Evolutionary conservation across 2,797 vertebrate genomes (phyloP).

Genomic region (Gephyroberyx darwinii): DNA sequence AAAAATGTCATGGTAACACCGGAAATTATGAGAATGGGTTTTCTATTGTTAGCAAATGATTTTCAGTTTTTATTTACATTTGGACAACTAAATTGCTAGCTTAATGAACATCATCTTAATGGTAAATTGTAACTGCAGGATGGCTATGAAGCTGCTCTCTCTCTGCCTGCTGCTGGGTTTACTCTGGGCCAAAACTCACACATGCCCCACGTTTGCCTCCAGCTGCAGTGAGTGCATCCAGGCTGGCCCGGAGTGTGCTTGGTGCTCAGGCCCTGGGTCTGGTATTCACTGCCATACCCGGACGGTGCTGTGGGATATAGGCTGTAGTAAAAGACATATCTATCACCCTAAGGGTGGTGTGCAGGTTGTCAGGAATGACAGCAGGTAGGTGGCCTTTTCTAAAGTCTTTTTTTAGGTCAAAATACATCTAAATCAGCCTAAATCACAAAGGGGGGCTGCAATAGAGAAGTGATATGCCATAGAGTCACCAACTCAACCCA

Average conservation of each 20-base stretch:
- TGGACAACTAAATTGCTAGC: neutral
- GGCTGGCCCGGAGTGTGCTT: constrained; percentile 52
- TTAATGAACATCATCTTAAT: too few species aligned
- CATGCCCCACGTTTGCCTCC: constrained; percentile 34
- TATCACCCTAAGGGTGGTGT: constrained; percentile 54
- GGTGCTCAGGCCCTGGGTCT: constrained; percentile 45
- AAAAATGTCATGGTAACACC: too few species aligned
- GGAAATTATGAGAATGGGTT: too few species aligned
- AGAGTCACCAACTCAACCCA: neutral
- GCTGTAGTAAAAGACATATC: constrained; percentile 32
- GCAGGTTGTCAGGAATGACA: constrained; percentile 43
- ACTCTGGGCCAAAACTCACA: constrained; percentile 14
- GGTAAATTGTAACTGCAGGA: constrained; percentile 43
- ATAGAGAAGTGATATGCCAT: neutral
- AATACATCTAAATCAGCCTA: too few species aligned
- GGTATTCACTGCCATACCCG: constrained; percentile 39
- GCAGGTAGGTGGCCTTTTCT: constrained; percentile 31
- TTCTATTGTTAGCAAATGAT: too few species aligned
- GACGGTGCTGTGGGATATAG: constrained; percentile 14
- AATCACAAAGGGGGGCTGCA: neutral
- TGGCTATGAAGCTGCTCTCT: constrained; percentile 49
- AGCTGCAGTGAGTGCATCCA: constrained; percentile 65
- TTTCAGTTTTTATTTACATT: too few species aligned
- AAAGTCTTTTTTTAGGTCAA: neutral
- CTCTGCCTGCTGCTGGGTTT: constrained; percentile 55